Conservation (phyloP, 2,888 invertebrate genomes). For the Darwinula stevensoni region DNA sequence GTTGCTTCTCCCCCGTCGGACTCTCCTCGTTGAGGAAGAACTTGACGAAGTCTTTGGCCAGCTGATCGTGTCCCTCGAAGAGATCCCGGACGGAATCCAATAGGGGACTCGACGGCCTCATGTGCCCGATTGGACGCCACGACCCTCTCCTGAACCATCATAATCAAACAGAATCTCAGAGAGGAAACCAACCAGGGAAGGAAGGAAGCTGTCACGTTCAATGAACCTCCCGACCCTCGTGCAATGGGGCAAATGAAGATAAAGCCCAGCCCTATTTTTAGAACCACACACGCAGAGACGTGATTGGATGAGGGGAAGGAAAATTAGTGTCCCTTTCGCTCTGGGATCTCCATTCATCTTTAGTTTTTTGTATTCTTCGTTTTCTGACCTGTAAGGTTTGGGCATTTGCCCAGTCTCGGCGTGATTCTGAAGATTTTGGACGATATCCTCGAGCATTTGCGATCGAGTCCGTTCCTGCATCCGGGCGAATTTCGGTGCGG, state of each 20-base stretch:
- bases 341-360: background rate
- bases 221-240: too few relatives aligned
- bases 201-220: too few relatives aligned
- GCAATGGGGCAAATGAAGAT: too few relatives aligned
- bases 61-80: constrained; percentile 75
- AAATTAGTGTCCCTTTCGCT: too few relatives aligned
- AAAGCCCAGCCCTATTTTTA: too few relatives aligned
- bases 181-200: background rate
- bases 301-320: too few relatives aligned
- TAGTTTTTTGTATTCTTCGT: too few relatives aligned
- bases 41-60: constrained; percentile 68
- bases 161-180: background rate
- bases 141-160: constrained; percentile 29
- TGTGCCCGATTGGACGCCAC: constrained; percentile 79
- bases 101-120: constrained; percentile 72
- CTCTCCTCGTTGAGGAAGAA: constrained; percentile 59
- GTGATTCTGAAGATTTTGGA: constrained; percentile 72
- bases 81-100: constrained; percentile 73
- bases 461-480: constrained; percentile 79
- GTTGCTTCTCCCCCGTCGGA: constrained; percentile 40
- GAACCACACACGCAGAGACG: too few relatives aligned
- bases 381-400: constrained; percentile 66
- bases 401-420: constrained; percentile 86
- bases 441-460: constrained; percentile 79
- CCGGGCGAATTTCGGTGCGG: constrained; percentile 73